Conservation (phyloP, 1,140 invertebrate genomes). For the Pygmarrhopalites habei region DNA sequence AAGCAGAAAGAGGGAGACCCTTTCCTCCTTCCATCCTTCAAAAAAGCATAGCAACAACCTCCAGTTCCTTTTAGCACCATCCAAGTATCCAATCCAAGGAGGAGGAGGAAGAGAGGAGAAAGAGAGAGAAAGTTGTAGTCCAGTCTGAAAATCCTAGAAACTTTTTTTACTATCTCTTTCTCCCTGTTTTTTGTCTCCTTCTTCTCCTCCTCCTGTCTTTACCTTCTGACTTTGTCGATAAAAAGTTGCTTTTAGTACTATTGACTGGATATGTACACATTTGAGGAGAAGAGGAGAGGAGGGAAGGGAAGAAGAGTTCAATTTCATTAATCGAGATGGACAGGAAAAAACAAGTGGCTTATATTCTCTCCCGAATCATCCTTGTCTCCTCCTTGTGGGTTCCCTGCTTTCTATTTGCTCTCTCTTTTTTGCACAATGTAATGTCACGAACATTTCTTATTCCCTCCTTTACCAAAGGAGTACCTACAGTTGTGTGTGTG, state of each 20-base stretch:
- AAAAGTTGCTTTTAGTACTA: conserved; percentile 3
- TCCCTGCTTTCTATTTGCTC: no score
- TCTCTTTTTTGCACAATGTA: background rate
- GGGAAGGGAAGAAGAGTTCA: conserved; percentile 22
- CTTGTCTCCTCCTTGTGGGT: background rate
- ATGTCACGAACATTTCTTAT: conserved; percentile 2
- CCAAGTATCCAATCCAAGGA: no score
- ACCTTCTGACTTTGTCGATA: background rate
- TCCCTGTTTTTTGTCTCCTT: background rate
- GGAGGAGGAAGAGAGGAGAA: no score
- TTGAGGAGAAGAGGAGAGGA: no score
- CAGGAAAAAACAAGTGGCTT: conserved; percentile 13
- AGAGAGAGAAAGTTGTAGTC: no score
- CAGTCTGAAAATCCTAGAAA: background rate
- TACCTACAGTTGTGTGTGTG: background rate
- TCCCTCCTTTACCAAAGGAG: background rate
- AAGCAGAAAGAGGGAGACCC: no score
- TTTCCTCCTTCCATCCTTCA: no score
- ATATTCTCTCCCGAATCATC: conserved; percentile 3
- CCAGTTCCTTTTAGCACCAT: no score
- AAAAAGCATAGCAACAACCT: no score
- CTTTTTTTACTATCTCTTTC: background rate
- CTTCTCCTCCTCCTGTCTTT: background rate
- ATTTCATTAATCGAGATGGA: conserved; percentile 28
- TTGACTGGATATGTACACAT: conserved; percentile 12